A percentile compares a stretch with the other conserved stretches of the same genome.
Conservation (phyloP, 2,797 vertebrate genomes). For the Moxostoma hubbsi region DNA sequence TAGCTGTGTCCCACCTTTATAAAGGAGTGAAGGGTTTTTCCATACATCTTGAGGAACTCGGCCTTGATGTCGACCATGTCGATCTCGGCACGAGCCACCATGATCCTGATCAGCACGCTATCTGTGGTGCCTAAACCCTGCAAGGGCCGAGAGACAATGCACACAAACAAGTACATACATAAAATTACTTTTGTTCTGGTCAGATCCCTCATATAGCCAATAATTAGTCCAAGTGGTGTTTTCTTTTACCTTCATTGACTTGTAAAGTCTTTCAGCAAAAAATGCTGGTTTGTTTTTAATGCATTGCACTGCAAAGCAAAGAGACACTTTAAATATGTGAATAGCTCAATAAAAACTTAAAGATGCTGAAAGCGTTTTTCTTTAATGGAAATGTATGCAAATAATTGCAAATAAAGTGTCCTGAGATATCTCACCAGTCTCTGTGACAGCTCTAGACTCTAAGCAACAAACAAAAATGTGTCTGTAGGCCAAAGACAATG, state of each 20-base stretch:
- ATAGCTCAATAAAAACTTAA: neutral
- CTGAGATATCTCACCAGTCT: too few species aligned
- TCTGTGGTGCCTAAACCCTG: slow-evolving; percentile 95
- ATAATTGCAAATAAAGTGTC: too few species aligned
- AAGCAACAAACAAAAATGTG: too few species aligned
- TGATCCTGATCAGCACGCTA: slow-evolving; percentile 88
- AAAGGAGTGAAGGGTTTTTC: slow-evolving; percentile 93
- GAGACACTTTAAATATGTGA: neutral
- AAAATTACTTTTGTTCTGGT: neutral
- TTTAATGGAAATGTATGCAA: too few species aligned
- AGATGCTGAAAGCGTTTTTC: neutral
- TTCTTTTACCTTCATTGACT: slow-evolving; percentile 95
- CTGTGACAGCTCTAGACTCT: too few species aligned
- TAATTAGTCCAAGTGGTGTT: neutral
- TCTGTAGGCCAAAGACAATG: too few species aligned
- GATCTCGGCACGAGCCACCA: slow-evolving; percentile 91
- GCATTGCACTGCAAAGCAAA: slow-evolving; percentile 85
- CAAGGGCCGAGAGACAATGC: neutral
- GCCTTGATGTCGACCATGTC: slow-evolving; percentile 94
- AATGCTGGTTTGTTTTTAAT: slow-evolving; percentile 82
- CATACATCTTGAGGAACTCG: slow-evolving; percentile 88
- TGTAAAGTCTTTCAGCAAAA: slow-evolving; percentile 94
- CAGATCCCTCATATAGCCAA: neutral
- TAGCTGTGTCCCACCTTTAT: slow-evolving; percentile 86
- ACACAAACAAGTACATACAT: neutral